phyloP scores from a whole-genome alignment of 2,888 invertebrate genomes.

The Galerucella calmariensis region DNA sequence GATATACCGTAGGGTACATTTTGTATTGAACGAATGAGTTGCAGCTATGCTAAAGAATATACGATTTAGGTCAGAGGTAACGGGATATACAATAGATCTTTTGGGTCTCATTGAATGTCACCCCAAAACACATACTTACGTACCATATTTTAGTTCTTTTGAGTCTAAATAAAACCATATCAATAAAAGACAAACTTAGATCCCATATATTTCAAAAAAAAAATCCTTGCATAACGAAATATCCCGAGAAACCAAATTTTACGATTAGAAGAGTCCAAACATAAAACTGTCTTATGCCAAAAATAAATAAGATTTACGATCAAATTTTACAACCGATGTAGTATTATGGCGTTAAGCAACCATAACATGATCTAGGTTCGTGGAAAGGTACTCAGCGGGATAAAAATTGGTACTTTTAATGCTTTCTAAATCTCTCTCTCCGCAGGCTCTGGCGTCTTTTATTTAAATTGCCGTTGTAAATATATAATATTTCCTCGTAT shows the following conservation, averaged over 20 bases:
- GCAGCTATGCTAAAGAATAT: too few species aligned
- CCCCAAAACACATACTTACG: too few species aligned
- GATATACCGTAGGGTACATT: too few species aligned
- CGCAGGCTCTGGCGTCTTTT: background rate
- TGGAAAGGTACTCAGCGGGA: slow-evolving; percentile 34
- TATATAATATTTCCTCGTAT: background rate
- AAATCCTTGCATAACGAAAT: slow-evolving; percentile 13
- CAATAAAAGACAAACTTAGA: too few species aligned
- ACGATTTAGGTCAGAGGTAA: too few species aligned
- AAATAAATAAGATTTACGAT: slow-evolving; percentile 41
- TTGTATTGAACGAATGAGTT: too few species aligned
- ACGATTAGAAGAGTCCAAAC: slow-evolving; percentile 18
- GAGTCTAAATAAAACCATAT: too few species aligned
- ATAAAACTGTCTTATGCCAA: slow-evolving; percentile 38
- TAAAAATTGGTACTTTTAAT: slow-evolving; percentile 13
- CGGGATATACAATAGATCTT: too few species aligned
- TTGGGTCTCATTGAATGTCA: too few species aligned
- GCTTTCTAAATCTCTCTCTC: background rate
- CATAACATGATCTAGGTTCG: slow-evolving; percentile 37
- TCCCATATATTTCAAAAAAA: background rate
- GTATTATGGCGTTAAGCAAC: background rate
- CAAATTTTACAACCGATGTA: slow-evolving; percentile 19
- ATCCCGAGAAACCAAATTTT: slow-evolving; percentile 23
- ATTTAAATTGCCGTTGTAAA: background rate
- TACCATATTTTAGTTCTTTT: too few species aligned